Percentiles rank a stretch among this genome's conserved stretches.
phyloP scores from a whole-genome alignment of 2,888 invertebrate species.

The Cloeon dipterum region DNA sequence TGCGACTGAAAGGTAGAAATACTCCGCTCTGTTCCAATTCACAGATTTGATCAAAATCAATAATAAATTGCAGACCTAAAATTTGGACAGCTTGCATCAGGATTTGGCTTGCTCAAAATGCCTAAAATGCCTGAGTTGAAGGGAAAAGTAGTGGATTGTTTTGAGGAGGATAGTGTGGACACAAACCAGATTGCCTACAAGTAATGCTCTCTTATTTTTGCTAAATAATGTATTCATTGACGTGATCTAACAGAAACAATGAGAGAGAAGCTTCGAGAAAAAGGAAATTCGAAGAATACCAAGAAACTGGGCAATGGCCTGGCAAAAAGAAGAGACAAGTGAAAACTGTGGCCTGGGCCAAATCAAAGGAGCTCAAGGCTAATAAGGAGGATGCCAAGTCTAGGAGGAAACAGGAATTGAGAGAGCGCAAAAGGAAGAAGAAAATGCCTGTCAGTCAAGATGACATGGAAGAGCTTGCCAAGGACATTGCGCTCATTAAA shows the following conservation, averaged over 20 bases:
- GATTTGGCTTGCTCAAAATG: constrained; percentile 73
- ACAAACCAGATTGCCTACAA: constrained; percentile 50
- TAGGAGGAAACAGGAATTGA: constrained; percentile 33
- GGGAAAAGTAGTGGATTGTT: constrained; percentile 29
- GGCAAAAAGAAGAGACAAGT: constrained; percentile 28
- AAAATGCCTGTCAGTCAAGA: constrained; percentile 36
- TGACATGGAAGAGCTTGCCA: constrained; percentile 51
- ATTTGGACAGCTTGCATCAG: constrained; percentile 56
- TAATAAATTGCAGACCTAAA: constrained; percentile 38
- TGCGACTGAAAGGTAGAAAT: constrained; percentile 44
- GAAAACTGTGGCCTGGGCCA: constrained; percentile 50
- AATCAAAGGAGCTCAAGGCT: constrained; percentile 41
- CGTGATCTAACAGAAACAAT: constrained; percentile 27
- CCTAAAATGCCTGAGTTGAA: constrained; percentile 92
- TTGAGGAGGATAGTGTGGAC: constrained; percentile 36
- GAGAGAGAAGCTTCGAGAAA: constrained; percentile 49
- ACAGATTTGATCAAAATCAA: not conserved
- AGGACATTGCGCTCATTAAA: constrained; percentile 63
- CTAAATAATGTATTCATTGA: not conserved
- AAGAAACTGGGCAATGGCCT: constrained; percentile 55
- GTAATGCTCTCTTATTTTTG: constrained; percentile 8
- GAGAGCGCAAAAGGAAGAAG: constrained; percentile 22
- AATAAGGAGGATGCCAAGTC: constrained; percentile 18
- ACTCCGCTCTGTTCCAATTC: not conserved
- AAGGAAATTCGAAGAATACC: constrained; percentile 42